Base-by-base conservation (phyloP, 2,113 vertebrate species). In the Petroica traversi region DNA sequence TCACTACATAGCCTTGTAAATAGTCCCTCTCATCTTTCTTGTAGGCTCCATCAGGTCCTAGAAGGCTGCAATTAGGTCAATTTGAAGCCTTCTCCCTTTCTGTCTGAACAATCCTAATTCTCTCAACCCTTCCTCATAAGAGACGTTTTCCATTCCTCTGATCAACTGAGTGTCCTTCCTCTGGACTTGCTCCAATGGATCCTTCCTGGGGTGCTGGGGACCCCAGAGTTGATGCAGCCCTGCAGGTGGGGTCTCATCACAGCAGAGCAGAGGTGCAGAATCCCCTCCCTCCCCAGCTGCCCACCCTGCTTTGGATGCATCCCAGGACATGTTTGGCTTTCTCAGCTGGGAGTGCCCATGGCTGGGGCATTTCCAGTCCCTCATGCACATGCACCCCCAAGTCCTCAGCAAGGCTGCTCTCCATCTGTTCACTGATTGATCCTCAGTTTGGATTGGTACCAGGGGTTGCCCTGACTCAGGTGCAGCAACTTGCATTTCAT, bases 151-250 rank as follows among this genome's bases (percentile, higher is more conserved):
- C 19, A 28, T 38, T 12, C 7, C n/a, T 74, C 24, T 55, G 41
- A 64, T 55, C 18, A 40, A 10, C 15, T 48, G 9, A 10, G 4
- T n/a, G 40, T 26, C 18, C 7, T 6, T 46, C 11, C 58, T 55
- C 23, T 8, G n/a, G 18, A 15, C 11, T 55, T 1, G 5, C 0
- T 54, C 18, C 0, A 1, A n/a, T 46, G 41, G n/a, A n/a, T 84
- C 23, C 52, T n/a, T 6, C 40, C n/a, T 43, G 24, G n/a, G n/a
- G n/a, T 71, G 66, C 58, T 46, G n/a, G 40, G 12, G 11, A 2
- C 7, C 6, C 8, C 69, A 40, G 69, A 23, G 12, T n/a, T n/a
- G n/a, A n/a, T 38, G 68, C 57, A 45, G 57, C 6, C 0, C 11
- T 62, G 3, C 80, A 62, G 57, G 22, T 33, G 48, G 57, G 14